phyloP scores from a whole-genome alignment of 2,113 vertebrate genomes.

The Okapia johnstoni region DNA sequence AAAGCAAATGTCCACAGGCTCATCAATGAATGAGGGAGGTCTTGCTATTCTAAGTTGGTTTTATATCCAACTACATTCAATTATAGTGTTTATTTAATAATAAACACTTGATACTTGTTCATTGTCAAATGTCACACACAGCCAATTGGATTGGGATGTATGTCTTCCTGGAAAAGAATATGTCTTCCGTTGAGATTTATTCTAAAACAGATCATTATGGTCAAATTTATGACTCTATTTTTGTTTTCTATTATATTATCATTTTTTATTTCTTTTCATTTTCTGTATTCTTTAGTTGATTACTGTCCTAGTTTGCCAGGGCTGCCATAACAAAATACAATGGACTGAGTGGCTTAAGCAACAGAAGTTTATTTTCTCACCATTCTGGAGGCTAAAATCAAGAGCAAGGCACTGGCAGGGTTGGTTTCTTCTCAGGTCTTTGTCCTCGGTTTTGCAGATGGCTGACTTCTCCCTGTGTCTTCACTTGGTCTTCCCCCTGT shows the following conservation, averaged over 20 bases:
- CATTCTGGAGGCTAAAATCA: background rate
- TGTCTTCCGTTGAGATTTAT: background rate
- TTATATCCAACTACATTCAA: background rate
- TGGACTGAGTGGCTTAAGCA: background rate
- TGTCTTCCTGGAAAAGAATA: conserved; percentile 12
- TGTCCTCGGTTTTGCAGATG: background rate
- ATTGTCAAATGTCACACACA: background rate
- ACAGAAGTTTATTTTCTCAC: background rate
- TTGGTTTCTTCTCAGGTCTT: background rate
- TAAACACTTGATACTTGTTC: background rate
- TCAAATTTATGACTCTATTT: background rate
- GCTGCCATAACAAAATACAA: background rate
- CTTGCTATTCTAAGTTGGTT: background rate
- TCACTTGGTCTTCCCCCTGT: background rate
- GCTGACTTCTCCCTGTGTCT: background rate
- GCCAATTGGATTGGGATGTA: background rate
- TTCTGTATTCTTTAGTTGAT: background rate
- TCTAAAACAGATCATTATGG: background rate
- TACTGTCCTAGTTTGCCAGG: background rate
- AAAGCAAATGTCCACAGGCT: background rate
- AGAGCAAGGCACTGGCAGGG: background rate
- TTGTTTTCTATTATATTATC: background rate
- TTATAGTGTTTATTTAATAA: background rate
- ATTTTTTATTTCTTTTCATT: background rate
- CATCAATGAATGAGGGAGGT: background rate